A percentile compares a stretch with the other conserved stretches of the same genome.
phyloP scores from a whole-genome alignment of 1,140 invertebrate genomes.

The Thaumatotibia leucotreta region DNA sequence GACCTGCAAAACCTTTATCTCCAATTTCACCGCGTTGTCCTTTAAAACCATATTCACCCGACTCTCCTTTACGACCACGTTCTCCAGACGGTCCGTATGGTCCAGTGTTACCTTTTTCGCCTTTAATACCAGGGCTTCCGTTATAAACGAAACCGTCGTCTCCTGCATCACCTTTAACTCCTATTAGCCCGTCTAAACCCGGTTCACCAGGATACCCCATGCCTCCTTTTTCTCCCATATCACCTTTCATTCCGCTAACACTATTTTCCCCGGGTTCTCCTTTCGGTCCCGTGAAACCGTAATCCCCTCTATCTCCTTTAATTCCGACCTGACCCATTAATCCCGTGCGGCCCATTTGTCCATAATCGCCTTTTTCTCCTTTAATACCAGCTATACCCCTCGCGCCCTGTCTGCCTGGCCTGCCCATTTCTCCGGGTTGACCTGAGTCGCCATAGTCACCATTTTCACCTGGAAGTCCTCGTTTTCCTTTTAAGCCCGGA shows the following conservation, averaged over 20 bases:
- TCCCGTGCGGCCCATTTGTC: slow-evolving; percentile 40
- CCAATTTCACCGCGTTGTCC: slow-evolving; percentile 51
- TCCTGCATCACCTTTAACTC: slow-evolving; percentile 77
- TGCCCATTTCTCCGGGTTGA: slow-evolving; percentile 74
- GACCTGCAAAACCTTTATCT: slow-evolving; percentile 68
- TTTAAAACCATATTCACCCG: slow-evolving; percentile 52
- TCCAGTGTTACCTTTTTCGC: slow-evolving; percentile 57
- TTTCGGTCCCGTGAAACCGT: slow-evolving; percentile 38
- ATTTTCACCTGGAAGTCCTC: slow-evolving; percentile 77
- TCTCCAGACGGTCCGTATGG: slow-evolving; percentile 39
- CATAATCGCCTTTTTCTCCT: slow-evolving; percentile 77
- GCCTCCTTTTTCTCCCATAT: slow-evolving; percentile 55
- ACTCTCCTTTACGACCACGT: slow-evolving; percentile 33
- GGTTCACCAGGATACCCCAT: slow-evolving; percentile 22
- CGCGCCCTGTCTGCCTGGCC: slow-evolving; percentile 75
- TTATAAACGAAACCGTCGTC: slow-evolving; percentile 57
- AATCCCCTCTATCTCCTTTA: slow-evolving; percentile 81
- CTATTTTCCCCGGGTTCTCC: slow-evolving; percentile 76
- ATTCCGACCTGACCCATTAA: slow-evolving; percentile 78
- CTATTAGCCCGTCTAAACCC: slow-evolving; percentile 69
- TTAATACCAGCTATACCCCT: slow-evolving; percentile 78
- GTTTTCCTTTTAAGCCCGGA: slow-evolving; percentile 76
- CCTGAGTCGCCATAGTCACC: slow-evolving; percentile 77
- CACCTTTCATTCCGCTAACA: slow-evolving; percentile 63
- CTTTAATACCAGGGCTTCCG: slow-evolving; percentile 46